Conservation (phyloP, 2,888 invertebrate species). For the Gastracanthus pulcherrimus region DNA sequence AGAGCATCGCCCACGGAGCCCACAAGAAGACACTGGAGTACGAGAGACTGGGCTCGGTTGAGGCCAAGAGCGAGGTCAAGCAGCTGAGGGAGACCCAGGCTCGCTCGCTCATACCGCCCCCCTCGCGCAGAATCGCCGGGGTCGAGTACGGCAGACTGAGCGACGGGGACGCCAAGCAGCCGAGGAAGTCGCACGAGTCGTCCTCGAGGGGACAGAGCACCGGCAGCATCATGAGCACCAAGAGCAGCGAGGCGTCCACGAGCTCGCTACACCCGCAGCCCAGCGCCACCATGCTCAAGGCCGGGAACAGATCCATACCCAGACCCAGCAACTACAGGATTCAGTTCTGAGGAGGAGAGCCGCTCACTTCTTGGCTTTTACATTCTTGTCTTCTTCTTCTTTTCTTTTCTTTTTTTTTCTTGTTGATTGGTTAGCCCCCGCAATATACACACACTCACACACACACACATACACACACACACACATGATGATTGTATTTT, state of each 20-base stretch:
- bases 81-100: slow-evolving; percentile 78
- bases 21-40: slow-evolving; percentile 79
- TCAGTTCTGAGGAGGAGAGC: slow-evolving; percentile 82
- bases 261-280: slow-evolving; percentile 80
- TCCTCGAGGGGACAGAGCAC: slow-evolving; percentile 71
- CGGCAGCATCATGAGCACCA: slow-evolving; percentile 75
- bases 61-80: slow-evolving; percentile 64
- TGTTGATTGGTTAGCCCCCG: no score
- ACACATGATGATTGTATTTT: no score
- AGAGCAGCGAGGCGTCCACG: slow-evolving; percentile 79
- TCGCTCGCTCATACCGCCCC: slow-evolving; percentile 79
- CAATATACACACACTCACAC: no score
- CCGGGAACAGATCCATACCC: slow-evolving; percentile 79
- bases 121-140: slow-evolving; percentile 79
- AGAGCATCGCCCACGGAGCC: slow-evolving; percentile 61
- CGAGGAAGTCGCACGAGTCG: slow-evolving; percentile 47
- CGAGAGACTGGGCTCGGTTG: slow-evolving; percentile 80
- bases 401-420: neutral
- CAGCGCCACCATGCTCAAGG: slow-evolving; percentile 70
- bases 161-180: slow-evolving; percentile 73
- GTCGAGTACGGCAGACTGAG: slow-evolving; percentile 80
- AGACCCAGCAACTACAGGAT: slow-evolving; percentile 86
- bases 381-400: neutral
- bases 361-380: no score
- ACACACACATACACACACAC: no score